Conservation (phyloP, 2,797 vertebrate genomes). For the Sebastes steindachneri region DNA sequence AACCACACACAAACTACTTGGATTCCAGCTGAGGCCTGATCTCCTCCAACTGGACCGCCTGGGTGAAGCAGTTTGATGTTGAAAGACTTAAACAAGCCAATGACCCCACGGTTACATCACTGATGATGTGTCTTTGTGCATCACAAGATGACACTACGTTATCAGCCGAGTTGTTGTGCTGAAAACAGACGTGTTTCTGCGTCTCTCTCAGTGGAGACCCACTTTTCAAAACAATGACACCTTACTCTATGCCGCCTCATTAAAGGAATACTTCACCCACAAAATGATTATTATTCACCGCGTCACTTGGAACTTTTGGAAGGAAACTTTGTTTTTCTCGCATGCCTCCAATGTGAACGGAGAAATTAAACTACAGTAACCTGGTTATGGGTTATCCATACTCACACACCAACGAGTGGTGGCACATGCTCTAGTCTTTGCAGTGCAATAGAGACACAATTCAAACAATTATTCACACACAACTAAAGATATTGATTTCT, state of each 20-base stretch:
- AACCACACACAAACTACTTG: neutral
- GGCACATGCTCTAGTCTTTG: too few relatives aligned
- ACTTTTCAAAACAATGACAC: neutral
- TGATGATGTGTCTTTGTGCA: neutral
- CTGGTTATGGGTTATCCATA: too few relatives aligned
- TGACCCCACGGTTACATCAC: neutral
- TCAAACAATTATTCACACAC: too few relatives aligned
- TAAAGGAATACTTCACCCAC: neutral
- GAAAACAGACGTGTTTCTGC: neutral
- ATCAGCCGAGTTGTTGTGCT: neutral
- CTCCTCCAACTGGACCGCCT: neutral
- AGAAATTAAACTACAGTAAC: too few relatives aligned
- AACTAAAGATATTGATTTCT: neutral
- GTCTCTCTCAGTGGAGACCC: neutral
- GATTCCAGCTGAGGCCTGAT: neutral
- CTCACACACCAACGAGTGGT: neutral
- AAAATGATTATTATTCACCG: too few relatives aligned
- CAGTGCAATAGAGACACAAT: too few relatives aligned
- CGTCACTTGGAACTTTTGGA: too few relatives aligned
- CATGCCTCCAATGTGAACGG: too few relatives aligned
- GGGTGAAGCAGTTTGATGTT: neutral
- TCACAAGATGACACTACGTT: too few relatives aligned
- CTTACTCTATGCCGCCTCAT: neutral
- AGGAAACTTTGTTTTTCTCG: too few relatives aligned
- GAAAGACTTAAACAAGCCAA: neutral